phyloP scores from a whole-genome alignment of 2,888 invertebrate species.

The Dichetophora obliterata region DNA sequence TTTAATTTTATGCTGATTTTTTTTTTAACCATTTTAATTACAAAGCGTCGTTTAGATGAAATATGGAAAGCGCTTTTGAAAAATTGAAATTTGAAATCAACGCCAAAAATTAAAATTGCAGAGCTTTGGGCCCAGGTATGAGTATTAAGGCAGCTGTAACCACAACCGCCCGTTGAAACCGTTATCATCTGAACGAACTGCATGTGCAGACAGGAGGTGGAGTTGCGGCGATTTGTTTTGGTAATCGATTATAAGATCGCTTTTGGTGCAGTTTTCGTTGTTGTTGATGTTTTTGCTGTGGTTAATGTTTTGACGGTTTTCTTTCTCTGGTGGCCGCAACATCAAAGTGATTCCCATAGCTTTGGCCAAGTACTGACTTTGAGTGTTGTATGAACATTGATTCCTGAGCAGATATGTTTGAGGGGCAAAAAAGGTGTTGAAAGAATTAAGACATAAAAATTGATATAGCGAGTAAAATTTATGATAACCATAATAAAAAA shows the following conservation, averaged over 20 bases:
- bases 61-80: no score
- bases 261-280: not conserved
- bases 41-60: no score
- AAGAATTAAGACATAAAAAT: constrained; percentile 24
- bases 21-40: no score
- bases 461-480: constrained; percentile 12
- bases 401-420: not conserved
- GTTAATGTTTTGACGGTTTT: not conserved
- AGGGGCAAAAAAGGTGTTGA: not conserved
- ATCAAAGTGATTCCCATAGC: not conserved
- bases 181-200: not conserved
- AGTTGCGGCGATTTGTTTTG: constrained; percentile 28
- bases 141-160: not conserved
- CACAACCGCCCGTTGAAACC: not conserved
- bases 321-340: not conserved
- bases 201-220: constrained; percentile 30
- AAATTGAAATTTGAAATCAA: no score
- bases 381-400: no score
- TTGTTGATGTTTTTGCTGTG: not conserved
- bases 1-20: no score
- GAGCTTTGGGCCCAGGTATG: no score
- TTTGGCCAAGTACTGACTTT: no score
- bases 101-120: no score
- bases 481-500: not conserved
- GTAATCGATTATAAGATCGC: constrained; percentile 32